Percentiles rank a stretch among this genome's conserved stretches.
Evolutionary conservation across 2,113 vertebrate species (phyloP).

Genomic region (Heptranchias perlo): DNA sequence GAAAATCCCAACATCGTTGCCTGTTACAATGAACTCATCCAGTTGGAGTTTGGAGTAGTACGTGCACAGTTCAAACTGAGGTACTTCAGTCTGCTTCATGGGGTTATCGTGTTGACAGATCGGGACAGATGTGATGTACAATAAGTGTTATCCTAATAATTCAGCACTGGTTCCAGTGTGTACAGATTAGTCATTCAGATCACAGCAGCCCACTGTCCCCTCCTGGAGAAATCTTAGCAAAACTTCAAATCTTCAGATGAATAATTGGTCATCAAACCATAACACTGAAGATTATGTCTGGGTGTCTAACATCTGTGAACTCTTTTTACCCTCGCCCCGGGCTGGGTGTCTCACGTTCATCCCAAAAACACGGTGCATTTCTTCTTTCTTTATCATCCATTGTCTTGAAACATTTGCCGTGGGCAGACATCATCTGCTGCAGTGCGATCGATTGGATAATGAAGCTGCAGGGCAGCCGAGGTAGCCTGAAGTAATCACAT

Average conservation of each 20-base stretch:
- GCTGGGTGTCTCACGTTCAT: neutral
- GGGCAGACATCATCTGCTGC: no score
- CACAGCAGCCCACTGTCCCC: neutral
- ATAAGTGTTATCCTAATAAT: neutral
- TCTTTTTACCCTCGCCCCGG: neutral
- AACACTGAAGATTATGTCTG: neutral
- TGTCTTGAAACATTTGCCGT: neutral
- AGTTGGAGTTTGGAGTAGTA: slow-evolving; percentile 89
- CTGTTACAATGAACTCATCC: slow-evolving; percentile 93
- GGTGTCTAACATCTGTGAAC: neutral
- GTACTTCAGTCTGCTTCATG: slow-evolving; percentile 53
- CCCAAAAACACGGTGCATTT: neutral
- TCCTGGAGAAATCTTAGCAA: neutral
- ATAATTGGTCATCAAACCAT: neutral
- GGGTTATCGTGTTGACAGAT: neutral
- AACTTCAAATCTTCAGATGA: neutral
- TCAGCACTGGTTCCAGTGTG: neutral
- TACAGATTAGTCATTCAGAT: neutral
- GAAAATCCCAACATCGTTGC: slow-evolving; percentile 89
- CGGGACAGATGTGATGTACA: neutral
- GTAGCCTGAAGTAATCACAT: neutral
- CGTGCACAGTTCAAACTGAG: slow-evolving; percentile 91
- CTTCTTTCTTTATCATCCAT: neutral
- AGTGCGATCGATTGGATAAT: neutral
- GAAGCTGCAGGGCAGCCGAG: neutral